phyloP scores from a whole-genome alignment of 2,888 invertebrate species.

The Thecophora atra region DNA sequence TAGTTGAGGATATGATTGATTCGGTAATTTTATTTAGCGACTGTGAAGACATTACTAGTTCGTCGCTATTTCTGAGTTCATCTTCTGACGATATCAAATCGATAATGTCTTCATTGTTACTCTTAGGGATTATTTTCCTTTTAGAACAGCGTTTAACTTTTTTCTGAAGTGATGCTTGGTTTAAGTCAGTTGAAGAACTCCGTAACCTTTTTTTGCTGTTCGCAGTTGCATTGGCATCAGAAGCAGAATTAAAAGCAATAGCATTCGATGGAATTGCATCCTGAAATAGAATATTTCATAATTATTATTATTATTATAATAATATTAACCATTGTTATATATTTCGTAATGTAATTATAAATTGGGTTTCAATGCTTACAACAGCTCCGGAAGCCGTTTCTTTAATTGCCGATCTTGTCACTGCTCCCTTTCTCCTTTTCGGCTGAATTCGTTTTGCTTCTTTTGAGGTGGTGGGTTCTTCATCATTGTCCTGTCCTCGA shows the following conservation, averaged over 20 bases:
- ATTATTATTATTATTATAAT: too few species aligned
- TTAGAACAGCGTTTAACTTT: not conserved
- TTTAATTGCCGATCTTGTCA: not conserved
- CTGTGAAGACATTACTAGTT: too few species aligned
- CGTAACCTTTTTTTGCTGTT: not conserved
- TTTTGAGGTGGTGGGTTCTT: constrained; percentile 21
- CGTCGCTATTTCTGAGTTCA: not conserved
- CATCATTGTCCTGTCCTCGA: not conserved
- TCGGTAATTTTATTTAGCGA: too few species aligned
- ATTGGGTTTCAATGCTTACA: not conserved
- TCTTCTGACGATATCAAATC: not conserved
- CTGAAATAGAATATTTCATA: not conserved
- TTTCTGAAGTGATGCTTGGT: not conserved
- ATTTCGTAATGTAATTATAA: not conserved
- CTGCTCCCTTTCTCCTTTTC: not conserved
- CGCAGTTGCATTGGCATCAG: not conserved
- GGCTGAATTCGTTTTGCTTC: not conserved
- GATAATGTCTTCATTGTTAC: not conserved
- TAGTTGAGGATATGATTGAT: not conserved
- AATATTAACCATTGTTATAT: too few species aligned
- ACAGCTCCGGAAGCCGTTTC: not conserved
- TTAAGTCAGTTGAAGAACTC: not conserved
- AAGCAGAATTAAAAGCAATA: not conserved
- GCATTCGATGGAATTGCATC: constrained; percentile 1
- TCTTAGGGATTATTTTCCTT: not conserved